phyloP scores from a whole-genome alignment of 2,888 invertebrate genomes.

The Cartodere bifasciata region DNA sequence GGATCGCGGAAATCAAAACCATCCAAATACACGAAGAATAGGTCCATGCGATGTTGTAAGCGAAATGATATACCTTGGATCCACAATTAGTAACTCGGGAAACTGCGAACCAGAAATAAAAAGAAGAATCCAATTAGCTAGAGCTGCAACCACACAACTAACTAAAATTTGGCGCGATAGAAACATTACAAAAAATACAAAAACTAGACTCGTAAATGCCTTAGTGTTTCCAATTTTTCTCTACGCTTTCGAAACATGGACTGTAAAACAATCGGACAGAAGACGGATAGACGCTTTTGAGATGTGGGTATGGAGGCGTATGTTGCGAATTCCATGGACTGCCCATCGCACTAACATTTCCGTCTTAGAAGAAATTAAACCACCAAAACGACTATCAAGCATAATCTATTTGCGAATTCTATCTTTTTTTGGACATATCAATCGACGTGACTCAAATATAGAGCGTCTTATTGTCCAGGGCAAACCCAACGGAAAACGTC shows the following conservation, averaged over 20 bases:
- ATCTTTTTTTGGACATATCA: slow-evolving; percentile 5
- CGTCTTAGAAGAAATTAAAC: neutral
- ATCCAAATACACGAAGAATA: neutral
- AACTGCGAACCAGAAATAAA: slow-evolving; percentile 3
- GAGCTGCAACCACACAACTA: neutral
- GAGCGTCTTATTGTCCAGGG: no score
- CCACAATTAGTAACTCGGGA: slow-evolving; percentile 2
- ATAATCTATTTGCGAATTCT: no score
- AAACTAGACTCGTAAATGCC: slow-evolving; percentile 3
- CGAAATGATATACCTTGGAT: slow-evolving; percentile 3
- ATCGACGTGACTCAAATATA: neutral
- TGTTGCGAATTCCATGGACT: slow-evolving; percentile 7
- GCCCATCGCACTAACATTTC: slow-evolving; percentile 2
- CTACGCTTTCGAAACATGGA: slow-evolving; percentile 10
- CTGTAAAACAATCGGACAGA: slow-evolving; percentile 5
- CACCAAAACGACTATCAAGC: no score
- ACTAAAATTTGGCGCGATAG: no score
- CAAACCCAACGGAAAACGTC: slow-evolving; percentile 1
- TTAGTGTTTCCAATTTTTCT: slow-evolving; percentile 6
- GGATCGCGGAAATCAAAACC: no score
- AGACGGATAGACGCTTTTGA: slow-evolving; percentile 9
- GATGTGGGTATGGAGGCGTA: slow-evolving; percentile 9
- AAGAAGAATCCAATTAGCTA: slow-evolving; percentile 4
- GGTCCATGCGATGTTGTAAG: neutral
- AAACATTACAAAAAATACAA: slow-evolving; percentile 1